Base-by-base conservation (phyloP, 2,797 vertebrate species). In the Myripristis jacobus region DNA sequence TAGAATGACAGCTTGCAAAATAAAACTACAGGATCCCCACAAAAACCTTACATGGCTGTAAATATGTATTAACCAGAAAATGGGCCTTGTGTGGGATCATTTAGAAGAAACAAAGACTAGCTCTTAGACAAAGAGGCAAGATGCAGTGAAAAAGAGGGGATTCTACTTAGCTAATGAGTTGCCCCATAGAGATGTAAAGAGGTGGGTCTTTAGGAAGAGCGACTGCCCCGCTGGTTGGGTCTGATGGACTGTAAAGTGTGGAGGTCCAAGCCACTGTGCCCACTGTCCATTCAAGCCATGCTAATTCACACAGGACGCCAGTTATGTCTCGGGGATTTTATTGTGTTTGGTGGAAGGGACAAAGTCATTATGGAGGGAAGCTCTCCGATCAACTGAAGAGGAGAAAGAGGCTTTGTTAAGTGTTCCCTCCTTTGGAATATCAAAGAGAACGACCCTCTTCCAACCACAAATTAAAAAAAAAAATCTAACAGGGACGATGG, bases 61-160 rank as follows among this genome's bases (percentile, higher is more conserved):
- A 96, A 97, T 95, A 96, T 95, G 95, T 96, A 97, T 97, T 96
- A 97, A 96, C 95, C 95, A 95, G 94, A 95, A 96, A 95, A 94
- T 95, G 89, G 94, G 93, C 88, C 94, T 94, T 93, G 94, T 95
- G 95, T 95, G 89, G 95, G 91, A 95, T 95, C 92, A 95, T 95
- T 95, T 96, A 94, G 92, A 93, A 74, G 82, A 93, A 89, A 95
- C 94, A 96, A 96, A 96, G 95, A 90, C 84, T 16, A 75, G 80
- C 81, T 84, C 87, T 91, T 75, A 79, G 89, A 94, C 93, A 95
- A 95, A 94, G 91, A 92, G 91, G 93, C 91, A 93, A 91, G 89
- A 92, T 92, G 88, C 89, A 55, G 77, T 85, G 92, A 95, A 94
- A 95, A 96, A 96, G 93, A 95, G 93, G 91, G 92, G 92, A 92